Conservation (phyloP, 2,888 invertebrate species). For the Xanthorhoe designata region DNA sequence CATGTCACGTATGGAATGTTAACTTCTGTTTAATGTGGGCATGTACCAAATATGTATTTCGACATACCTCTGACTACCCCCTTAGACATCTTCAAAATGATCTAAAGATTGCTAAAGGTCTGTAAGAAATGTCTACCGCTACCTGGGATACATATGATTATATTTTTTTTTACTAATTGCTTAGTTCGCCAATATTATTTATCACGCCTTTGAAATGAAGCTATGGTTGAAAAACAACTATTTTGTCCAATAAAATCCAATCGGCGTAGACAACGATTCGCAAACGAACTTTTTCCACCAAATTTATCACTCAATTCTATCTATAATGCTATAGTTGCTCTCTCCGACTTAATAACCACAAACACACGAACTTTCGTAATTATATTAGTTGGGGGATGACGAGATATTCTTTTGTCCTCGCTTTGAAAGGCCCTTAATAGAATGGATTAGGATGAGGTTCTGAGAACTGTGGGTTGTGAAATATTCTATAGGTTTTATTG, state of each 20-base stretch:
- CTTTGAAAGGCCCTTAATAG: background rate
- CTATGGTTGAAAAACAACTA: background rate
- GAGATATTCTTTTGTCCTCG: conserved; percentile 19
- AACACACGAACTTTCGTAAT: background rate
- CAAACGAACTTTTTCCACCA: background rate
- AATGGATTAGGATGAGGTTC: conserved; percentile 8
- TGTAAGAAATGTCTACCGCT: too few species aligned
- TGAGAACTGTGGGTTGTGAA: conserved; percentile 1
- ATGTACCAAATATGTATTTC: too few species aligned
- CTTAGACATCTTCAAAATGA: too few species aligned
- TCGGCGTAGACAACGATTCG: background rate
- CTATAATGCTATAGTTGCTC: background rate
- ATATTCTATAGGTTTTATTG: background rate
- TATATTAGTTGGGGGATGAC: conserved; percentile 12
- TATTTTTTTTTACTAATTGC: too few species aligned
- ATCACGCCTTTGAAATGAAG: background rate
- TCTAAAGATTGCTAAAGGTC: too few species aligned
- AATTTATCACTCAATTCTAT: background rate
- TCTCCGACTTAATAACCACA: background rate
- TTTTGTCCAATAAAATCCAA: background rate
- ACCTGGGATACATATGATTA: too few species aligned
- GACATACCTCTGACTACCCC: too few species aligned
- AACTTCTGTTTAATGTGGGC: too few species aligned
- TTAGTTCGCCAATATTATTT: too few species aligned
- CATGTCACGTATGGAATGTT: too few species aligned